A percentile compares a stretch with the other conserved stretches of the same genome.
These are phyloP conservation scores for Orthosia gracilis DNA, from an alignment of 2,888 invertebrate species.

Conservation along the genomic window DNA sequence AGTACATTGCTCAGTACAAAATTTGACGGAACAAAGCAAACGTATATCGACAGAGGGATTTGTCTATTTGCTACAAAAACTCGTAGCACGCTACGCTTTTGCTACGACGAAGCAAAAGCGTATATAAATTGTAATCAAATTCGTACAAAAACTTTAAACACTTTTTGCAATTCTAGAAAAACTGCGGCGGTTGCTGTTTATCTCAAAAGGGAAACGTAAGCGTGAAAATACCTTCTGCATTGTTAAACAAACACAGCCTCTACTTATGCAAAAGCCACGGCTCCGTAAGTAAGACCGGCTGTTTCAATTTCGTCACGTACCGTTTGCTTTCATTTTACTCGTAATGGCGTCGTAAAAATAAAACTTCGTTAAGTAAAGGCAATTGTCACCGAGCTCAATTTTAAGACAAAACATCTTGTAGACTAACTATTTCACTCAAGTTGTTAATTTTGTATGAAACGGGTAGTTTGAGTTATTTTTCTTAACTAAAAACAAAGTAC, in stretches of 20 bases:
- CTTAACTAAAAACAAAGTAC: conserved; percentile 6
- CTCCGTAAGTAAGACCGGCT: conserved; percentile 62
- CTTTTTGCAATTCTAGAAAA: not conserved
- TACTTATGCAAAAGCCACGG: conserved; percentile 61
- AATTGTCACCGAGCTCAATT: conserved; percentile 63
- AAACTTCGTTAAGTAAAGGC: conserved; percentile 55
- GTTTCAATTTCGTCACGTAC: conserved; percentile 68
- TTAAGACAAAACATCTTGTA: conserved; percentile 58
- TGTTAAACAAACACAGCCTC: conserved; percentile 50
- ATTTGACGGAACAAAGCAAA: not conserved
- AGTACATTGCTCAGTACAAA: not conserved
- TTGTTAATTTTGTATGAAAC: conserved; percentile 37
- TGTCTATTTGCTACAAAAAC: not conserved
- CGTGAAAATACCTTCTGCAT: conserved; percentile 59
- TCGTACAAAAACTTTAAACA: not conserved
- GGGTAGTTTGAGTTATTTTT: conserved; percentile 18
- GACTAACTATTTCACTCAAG: conserved; percentile 42
- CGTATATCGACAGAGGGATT: not conserved
- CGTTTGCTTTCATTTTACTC: conserved; percentile 68
- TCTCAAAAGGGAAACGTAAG: conserved; percentile 49
- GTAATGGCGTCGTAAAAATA: conserved; percentile 67
- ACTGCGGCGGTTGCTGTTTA: conserved; percentile 18
- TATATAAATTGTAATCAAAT: not conserved
- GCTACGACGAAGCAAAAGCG: conserved; percentile 41
- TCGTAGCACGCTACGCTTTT: conserved; percentile 24